Evolutionary conservation across 2,888 invertebrate species (phyloP).

Genomic region (Endotricha flammealis): DNA sequence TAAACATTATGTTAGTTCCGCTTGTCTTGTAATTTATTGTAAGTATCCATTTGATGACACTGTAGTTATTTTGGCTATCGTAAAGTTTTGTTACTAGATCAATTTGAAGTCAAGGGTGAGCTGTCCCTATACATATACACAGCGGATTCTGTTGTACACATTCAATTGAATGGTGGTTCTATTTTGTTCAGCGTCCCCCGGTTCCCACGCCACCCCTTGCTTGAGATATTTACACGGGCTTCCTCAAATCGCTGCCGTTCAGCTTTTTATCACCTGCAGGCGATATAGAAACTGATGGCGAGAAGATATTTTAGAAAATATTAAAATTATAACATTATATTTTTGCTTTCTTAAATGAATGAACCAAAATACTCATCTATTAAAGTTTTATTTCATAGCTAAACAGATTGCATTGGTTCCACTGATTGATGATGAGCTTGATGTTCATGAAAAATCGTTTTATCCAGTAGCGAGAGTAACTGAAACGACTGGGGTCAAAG

Average conservation of each 20-base stretch:
- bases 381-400: too few relatives aligned
- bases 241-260: not conserved
- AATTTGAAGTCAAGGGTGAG: not conserved
- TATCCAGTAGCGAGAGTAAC: too few relatives aligned
- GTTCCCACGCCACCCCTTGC: not conserved
- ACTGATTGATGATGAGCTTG: too few relatives aligned
- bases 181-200: not conserved
- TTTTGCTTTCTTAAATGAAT: too few relatives aligned
- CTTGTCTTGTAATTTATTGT: slow-evolving; percentile 26
- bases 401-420: too few relatives aligned
- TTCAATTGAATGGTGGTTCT: not conserved
- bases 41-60: slow-evolving; percentile 24
- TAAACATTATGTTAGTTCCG: slow-evolving; percentile 29
- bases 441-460: too few relatives aligned
- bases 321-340: too few relatives aligned
- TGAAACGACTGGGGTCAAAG: too few relatives aligned
- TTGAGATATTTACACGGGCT: not conserved
- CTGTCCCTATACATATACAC: not conserved
- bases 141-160: not conserved
- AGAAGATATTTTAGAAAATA: too few relatives aligned
- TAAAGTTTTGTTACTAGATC: not conserved
- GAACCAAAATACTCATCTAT: too few relatives aligned
- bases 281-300: too few relatives aligned
- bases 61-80: slow-evolving; percentile 21
- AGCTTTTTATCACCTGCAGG: not conserved